Evolutionary conservation across 2,797 vertebrate genomes (phyloP).

Genomic region (Sebastes reedi): DNA sequence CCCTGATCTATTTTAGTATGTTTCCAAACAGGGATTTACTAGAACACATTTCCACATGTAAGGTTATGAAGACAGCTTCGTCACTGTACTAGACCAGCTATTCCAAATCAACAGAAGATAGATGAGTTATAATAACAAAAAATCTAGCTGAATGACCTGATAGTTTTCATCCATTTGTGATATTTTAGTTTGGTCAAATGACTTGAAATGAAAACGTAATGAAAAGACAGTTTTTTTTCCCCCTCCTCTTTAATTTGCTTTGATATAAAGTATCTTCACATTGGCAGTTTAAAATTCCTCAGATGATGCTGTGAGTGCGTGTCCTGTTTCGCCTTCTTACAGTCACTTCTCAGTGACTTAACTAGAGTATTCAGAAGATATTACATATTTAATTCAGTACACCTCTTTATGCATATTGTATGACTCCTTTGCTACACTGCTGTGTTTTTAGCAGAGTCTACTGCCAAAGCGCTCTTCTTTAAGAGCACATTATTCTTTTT

Average conservation of each 20-base stretch:
- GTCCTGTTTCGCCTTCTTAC: not conserved
- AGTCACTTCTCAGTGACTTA: not conserved
- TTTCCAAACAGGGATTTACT: not conserved
- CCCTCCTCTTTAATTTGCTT: not conserved
- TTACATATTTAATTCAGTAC: conserved; percentile 29
- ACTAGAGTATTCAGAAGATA: not conserved
- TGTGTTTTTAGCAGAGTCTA: not conserved
- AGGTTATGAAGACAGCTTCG: no score
- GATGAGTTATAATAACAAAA: not conserved
- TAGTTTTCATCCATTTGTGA: not conserved
- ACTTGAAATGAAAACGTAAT: not conserved
- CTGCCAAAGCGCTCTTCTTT: not conserved
- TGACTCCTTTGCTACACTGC: not conserved
- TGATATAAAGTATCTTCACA: not conserved
- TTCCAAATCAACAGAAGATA: not conserved
- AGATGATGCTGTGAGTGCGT: not conserved
- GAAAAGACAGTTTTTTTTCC: not conserved
- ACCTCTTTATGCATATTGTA: conserved; percentile 32
- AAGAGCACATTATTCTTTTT: not conserved
- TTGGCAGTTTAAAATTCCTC: not conserved
- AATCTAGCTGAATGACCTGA: not conserved
- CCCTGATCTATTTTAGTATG: not conserved
- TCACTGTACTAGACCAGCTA: not conserved
- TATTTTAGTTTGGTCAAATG: not conserved
- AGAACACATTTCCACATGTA: not conserved